A percentile compares a stretch with the other conserved stretches of the same genome.
Conservation (phyloP, 2,888 invertebrate species). For the Dasypogon diadema region DNA sequence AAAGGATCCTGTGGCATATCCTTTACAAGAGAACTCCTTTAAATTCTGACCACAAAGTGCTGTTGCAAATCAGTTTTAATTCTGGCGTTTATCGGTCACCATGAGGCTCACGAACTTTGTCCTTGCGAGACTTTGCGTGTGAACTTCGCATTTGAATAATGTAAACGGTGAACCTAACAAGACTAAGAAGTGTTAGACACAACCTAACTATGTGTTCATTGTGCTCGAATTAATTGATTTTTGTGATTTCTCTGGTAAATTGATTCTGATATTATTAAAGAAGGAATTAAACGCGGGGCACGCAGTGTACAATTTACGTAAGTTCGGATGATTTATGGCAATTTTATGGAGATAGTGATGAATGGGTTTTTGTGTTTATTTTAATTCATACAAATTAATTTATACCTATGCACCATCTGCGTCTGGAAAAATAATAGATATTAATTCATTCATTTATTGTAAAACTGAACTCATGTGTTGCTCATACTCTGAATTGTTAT, state of each 20-base stretch:
- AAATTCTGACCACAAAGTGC: neutral
- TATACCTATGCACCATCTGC: too few relatives aligned
- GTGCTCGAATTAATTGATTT: conserved; percentile 19
- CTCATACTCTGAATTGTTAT: neutral
- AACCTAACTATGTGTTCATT: neutral
- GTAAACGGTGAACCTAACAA: neutral
- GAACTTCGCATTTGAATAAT: conserved; percentile 23
- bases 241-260: conserved; percentile 19
- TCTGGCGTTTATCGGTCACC: conserved; percentile 24
- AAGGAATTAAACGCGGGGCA: neutral
- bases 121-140: conserved; percentile 34
- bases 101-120: conserved; percentile 25
- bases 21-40: neutral
- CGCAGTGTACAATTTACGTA: neutral
- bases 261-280: neutral
- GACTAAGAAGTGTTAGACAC: neutral
- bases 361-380: too few relatives aligned
- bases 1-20: neutral
- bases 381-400: too few relatives aligned
- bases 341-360: too few relatives aligned
- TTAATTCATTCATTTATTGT: too few relatives aligned
- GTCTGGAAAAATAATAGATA: too few relatives aligned
- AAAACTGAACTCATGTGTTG: too few relatives aligned
- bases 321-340: neutral
- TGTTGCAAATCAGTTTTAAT: conserved; percentile 26